Evolutionary conservation across 2,888 invertebrate species (phyloP), one percentile per base, ranked within the genome.

Genomic region (Coenonympha glycerion): DNA sequence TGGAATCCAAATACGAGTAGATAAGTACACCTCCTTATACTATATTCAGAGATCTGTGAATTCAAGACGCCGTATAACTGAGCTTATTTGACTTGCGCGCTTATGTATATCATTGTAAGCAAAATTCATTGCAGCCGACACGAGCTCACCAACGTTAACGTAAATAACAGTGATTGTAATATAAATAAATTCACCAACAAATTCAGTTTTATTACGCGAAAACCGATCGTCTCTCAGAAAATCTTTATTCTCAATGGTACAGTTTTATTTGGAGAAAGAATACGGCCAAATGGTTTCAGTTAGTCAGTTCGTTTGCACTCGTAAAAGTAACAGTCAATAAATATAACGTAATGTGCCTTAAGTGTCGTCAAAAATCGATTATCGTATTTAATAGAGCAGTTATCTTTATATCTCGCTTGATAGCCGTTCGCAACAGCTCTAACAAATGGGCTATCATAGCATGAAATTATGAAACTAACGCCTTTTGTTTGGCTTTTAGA

Each of bases 321-420:
- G 64, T 73, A 71, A 72, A 70, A 69, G 63, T 71, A 74, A 73
- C 65, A 68, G 73, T 65, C 71, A 58, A 75, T 78, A 76, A 76
- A 78, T 68, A 70, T 54, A 58, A 58, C 60, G 65, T 71, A 70
- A 72, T 68, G 70, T 66, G 62, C 63, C 59, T 61, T 59, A 57
- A 62, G 59, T 61, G 66, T 72, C 71, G 64, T 73, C 68, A 72
- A 69, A 63, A 73, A 73, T 66, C 74, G 69, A 79, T 79, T 71
- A 73, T 65, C 62, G 61, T 50, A 55, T 60, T 63, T 61, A 68
- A 72, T 66, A 59, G 67, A 62, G 62, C 60, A 60, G 60, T 68
- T 71, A 68, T 66, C 65, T 69, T 66, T 66, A 60, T 65, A 65
- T 70, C 63, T 65, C 55, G 55, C 53, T 57, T 37, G 47, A 49